Conservation (phyloP, 2,797 vertebrate species). For the Hylomyscus alleni region DNA sequence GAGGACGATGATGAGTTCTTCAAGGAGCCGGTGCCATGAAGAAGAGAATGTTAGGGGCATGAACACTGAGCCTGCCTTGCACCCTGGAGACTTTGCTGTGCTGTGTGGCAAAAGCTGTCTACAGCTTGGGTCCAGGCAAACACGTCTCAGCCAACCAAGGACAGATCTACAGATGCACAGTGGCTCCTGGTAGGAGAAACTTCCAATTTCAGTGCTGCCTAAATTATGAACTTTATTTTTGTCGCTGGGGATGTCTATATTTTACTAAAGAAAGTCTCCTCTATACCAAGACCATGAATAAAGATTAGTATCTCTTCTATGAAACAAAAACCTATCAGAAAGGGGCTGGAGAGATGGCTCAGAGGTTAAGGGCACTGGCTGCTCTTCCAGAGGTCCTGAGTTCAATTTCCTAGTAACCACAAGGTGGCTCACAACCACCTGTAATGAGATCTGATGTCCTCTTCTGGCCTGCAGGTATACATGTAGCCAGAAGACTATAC, state of each 20-base stretch:
- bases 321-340: background rate
- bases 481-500: background rate
- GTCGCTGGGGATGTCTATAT: background rate
- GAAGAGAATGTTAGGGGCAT: too few species aligned
- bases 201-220: background rate
- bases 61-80: background rate
- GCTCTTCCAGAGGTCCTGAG: background rate
- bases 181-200: background rate
- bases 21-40: background rate
- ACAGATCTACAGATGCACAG: background rate
- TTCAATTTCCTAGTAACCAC: background rate
- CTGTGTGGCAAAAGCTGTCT: background rate
- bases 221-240: background rate
- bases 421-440: background rate
- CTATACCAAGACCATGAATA: background rate
- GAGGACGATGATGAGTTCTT: background rate
- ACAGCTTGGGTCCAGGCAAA: background rate
- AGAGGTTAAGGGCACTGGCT: background rate
- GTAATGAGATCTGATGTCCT: background rate
- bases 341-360: background rate
- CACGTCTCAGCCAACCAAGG: background rate
- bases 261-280: constrained; percentile 66
- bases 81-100: background rate
- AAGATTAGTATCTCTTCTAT: background rate
- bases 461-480: background rate